These are phyloP conservation scores for Salvelinus alpinus DNA, from an alignment of 2,113 vertebrate genomes.

Conservation along the genomic window DNA sequence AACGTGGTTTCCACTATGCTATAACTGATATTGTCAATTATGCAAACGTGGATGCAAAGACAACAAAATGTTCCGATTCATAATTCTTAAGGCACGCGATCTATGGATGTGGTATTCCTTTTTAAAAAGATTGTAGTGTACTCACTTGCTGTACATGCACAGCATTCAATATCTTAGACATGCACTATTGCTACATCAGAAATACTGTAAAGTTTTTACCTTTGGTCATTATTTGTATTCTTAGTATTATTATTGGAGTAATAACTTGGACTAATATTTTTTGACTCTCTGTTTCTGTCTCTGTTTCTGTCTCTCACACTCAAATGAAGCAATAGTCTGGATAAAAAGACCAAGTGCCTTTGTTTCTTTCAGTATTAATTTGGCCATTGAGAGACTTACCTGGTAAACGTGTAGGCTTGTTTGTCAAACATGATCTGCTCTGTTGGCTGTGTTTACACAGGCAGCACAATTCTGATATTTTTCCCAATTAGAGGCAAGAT, in stretches of 20 bases:
- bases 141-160: slow-evolving; percentile 16
- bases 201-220: slow-evolving; percentile 48
- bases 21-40: background rate
- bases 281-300: slow-evolving; percentile 10
- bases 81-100: slow-evolving; percentile 40
- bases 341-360: slow-evolving; percentile 69
- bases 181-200: slow-evolving; percentile 57
- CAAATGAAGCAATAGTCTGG: slow-evolving; percentile 45
- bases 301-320: slow-evolving; percentile 47
- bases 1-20: slow-evolving; percentile 16
- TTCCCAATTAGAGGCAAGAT: no score
- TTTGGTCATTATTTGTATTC: slow-evolving; percentile 36
- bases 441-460: background rate
- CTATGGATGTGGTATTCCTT: slow-evolving; percentile 59
- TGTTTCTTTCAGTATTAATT: slow-evolving; percentile 48
- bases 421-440: background rate
- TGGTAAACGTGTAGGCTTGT: background rate
- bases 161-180: slow-evolving; percentile 30
- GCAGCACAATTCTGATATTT: no score
- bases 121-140: background rate
- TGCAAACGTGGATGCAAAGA: slow-evolving; percentile 29
- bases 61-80: slow-evolving; percentile 22
- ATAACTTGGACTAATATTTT: background rate
- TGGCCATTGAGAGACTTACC: background rate
- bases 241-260: slow-evolving; percentile 3